These are phyloP conservation scores for Cheiracanthium punctorium DNA, from an alignment of 2,888 invertebrate species.

Conservation along the genomic window DNA sequence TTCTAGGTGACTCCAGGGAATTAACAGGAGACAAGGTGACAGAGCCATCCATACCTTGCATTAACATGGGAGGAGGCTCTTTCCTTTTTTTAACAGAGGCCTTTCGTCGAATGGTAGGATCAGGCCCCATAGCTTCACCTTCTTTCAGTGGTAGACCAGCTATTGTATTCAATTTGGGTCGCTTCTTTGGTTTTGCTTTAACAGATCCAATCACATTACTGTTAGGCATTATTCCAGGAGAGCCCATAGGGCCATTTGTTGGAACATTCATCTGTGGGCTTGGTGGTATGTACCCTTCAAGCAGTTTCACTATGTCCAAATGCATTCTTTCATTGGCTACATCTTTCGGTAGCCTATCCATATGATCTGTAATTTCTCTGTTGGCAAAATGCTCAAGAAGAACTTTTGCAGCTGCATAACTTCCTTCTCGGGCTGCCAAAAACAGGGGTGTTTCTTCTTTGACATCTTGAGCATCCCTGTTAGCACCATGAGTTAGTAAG, in stretches of 20 bases:
- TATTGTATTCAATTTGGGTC: conserved; percentile 68
- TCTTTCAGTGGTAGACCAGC: conserved; percentile 68
- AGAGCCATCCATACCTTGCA: conserved; percentile 67
- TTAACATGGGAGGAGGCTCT: conserved; percentile 59
- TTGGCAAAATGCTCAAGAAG: conserved; percentile 94
- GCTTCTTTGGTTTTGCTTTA: conserved; percentile 68
- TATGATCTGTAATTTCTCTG: conserved; percentile 97
- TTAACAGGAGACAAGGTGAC: conserved; percentile 63
- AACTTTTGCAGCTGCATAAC: conserved; percentile 92
- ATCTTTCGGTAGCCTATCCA: conserved; percentile 95
- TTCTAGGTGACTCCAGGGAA: conserved; percentile 64
- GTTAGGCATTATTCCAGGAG: conserved; percentile 61
- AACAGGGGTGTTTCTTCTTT: conserved; percentile 98
- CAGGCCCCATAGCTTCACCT: conserved; percentile 39
- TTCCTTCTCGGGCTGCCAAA: conserved; percentile 96
- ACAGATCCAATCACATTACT: conserved; percentile 56
- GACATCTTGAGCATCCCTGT: conserved; percentile 96
- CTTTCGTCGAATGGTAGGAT: conserved; percentile 53
- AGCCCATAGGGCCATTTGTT: conserved; percentile 59
- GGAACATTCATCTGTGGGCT: conserved; percentile 75
- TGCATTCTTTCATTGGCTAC: conserved; percentile 94
- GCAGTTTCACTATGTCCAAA: conserved; percentile 91
- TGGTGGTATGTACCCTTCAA: conserved; percentile 93
- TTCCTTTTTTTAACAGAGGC: conserved; percentile 54
- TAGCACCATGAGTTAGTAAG: conserved; percentile 93